Percentiles rank a stretch among this genome's conserved stretches.
Conservation (phyloP, 1,140 invertebrate species). For the Chelonus insularis region DNA sequence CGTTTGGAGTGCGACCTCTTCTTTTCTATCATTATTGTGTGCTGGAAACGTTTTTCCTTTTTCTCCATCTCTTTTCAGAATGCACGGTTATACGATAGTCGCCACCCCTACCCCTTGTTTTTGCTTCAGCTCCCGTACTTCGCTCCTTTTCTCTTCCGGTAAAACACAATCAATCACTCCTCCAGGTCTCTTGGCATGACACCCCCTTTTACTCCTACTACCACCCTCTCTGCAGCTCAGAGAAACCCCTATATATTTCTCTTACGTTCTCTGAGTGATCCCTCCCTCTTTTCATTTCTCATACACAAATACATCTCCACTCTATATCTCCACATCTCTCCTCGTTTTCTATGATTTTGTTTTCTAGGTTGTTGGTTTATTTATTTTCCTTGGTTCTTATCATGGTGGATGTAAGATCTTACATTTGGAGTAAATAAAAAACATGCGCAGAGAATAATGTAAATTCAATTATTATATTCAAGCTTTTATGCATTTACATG, state of each 20-base stretch:
- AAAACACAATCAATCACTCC: slow-evolving; percentile 61
- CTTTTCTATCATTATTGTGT: slow-evolving; percentile 50
- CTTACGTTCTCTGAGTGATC: slow-evolving; percentile 31
- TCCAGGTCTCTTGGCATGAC: slow-evolving; percentile 53
- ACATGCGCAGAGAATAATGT: too few relatives aligned
- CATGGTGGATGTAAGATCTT: too few relatives aligned
- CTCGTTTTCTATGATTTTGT: not conserved
- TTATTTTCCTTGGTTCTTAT: too few relatives aligned
- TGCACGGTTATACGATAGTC: slow-evolving; percentile 30
- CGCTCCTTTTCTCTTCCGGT: slow-evolving; percentile 52
- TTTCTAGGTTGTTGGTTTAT: too few relatives aligned
- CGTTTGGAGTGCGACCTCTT: slow-evolving; percentile 47
- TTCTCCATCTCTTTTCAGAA: slow-evolving; percentile 33
- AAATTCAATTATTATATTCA: too few relatives aligned
- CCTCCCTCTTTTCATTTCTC: slow-evolving; percentile 21
- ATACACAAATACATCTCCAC: slow-evolving; percentile 26
- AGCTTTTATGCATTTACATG: too few relatives aligned
- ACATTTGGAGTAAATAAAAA: too few relatives aligned
- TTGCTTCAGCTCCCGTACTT: slow-evolving; percentile 21
- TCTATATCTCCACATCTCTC: slow-evolving; percentile 23
- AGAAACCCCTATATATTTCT: slow-evolving; percentile 41
- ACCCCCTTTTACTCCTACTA: slow-evolving; percentile 53
- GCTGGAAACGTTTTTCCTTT: slow-evolving; percentile 34
- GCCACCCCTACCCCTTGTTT: slow-evolving; percentile 29
- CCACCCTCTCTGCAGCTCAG: slow-evolving; percentile 43